Conservation (phyloP, 2,113 vertebrate genomes). For the Ariopsis seemanni region DNA sequence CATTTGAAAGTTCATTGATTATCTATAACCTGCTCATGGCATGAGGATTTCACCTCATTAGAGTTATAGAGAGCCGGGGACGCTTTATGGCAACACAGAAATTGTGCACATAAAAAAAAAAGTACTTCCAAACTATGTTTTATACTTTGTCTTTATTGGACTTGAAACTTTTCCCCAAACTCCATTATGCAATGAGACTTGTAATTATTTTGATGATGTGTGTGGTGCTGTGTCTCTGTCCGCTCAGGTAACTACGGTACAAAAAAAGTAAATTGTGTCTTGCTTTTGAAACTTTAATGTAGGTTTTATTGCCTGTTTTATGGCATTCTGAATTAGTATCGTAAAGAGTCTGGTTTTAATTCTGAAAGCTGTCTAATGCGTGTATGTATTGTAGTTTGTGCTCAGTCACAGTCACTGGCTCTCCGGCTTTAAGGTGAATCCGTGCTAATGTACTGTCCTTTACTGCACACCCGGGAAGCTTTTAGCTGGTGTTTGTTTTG, state of each 20-base stretch:
- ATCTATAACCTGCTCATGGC: conserved; percentile 8
- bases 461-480: background rate
- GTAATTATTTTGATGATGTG: background rate
- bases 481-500: conserved; percentile 6
- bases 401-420: background rate
- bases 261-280: background rate
- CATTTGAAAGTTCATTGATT: conserved; percentile 28
- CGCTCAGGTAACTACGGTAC: background rate
- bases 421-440: background rate
- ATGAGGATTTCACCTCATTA: conserved; percentile 12
- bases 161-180: background rate
- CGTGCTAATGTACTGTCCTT: background rate
- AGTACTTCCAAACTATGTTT: background rate
- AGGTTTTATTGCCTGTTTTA: conserved; percentile 9
- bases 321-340: background rate
- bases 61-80: background rate
- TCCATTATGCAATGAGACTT: background rate
- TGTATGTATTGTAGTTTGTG: background rate
- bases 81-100: background rate
- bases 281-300: background rate
- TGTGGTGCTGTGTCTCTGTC: background rate
- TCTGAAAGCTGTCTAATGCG: conserved; percentile 10
- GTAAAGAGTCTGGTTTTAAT: background rate
- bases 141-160: background rate
- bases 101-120: background rate